Evolutionary conservation across 2,797 vertebrate species (phyloP), one percentile per base, ranked within the genome.

Genomic region (Parauchenoglanis ngamensis): DNA sequence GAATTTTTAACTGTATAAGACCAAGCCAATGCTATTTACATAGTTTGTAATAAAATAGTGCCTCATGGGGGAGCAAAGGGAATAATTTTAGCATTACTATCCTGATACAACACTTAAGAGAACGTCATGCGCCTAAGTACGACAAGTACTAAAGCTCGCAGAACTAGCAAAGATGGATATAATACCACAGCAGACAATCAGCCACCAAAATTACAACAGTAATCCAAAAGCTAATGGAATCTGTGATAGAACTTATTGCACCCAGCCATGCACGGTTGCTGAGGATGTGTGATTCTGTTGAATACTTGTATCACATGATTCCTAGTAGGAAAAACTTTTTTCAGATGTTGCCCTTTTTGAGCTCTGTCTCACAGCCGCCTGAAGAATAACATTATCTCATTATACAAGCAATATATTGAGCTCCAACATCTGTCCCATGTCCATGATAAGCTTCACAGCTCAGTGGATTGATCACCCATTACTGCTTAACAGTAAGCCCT

Each of bases 341-440:
- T 67, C 8, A 49, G 1, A 49, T 8, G 56, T 63, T 76, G 46
- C 12, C 40, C 40, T 46, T n/a, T 23, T 65, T 63, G 28, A 57
- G 54, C 8, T 59, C 77, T 23, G 23, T 59, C 54, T 57, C 31
- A 23, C 28, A 57, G 19, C 77, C 8, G 57, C 31, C 54, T 79
- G 54, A 35, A 77, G n/a, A 77, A 54, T 7, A 56, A 77, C 1
- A 12, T 77, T 54, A 57, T 17, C 54, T 59, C 77, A 7, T 81
- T 65, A 65, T 81, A 40, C 44, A 82, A 65, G 25, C 61, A 82
- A 49, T 82, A 82, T 49, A 82, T 49, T 21, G 61, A 12, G 40
- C 2, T 46, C 79, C 57, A 65, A 63, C 23, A 63, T 81, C 13
- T 49, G 44, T 10, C 59, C 61, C n/a, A 49, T 83, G n/a, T 46